Conservation (phyloP, 2,797 vertebrate species). For the Acrossocheilus fasciatus region DNA sequence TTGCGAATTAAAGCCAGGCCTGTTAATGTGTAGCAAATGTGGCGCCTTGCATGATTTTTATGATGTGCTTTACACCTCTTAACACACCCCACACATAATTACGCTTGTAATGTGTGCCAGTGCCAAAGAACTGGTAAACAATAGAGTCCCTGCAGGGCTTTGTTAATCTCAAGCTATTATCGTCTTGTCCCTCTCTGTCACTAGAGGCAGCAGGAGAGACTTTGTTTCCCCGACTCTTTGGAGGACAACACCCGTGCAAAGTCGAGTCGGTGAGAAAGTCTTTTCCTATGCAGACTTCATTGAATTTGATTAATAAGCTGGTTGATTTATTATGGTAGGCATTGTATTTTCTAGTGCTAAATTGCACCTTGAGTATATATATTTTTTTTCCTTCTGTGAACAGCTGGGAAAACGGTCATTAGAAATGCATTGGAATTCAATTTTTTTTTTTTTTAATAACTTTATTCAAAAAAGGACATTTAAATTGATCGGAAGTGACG, state of each 20-base stretch:
- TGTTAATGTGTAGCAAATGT: slow-evolving; percentile 40
- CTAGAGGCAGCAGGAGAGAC: slow-evolving; percentile 59
- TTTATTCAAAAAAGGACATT: background rate
- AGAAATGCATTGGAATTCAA: background rate
- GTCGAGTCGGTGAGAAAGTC: slow-evolving; percentile 56
- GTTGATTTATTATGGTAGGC: background rate
- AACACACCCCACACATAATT: slow-evolving; percentile 54
- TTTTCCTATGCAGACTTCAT: background rate
- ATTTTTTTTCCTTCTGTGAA: background rate
- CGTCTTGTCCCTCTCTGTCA: slow-evolving; percentile 52
- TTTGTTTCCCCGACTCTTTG: slow-evolving; percentile 4
- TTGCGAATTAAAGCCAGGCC: slow-evolving; percentile 40
- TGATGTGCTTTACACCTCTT: slow-evolving; percentile 53
- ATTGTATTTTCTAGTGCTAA: slow-evolving; percentile 6
- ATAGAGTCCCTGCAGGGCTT: slow-evolving; percentile 51
- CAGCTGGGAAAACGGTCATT: background rate
- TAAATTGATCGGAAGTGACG: background rate
- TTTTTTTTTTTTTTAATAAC: background rate
- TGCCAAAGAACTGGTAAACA: slow-evolving; percentile 62
- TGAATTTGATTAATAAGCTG: background rate
- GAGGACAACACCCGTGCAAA: slow-evolving; percentile 47
- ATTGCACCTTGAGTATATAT: background rate
- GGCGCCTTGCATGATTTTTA: slow-evolving; percentile 49
- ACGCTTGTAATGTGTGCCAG: slow-evolving; percentile 54
- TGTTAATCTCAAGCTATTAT: slow-evolving; percentile 57